Conservation (phyloP, 2,113 vertebrate genomes). For the Platysteira castanea region DNA sequence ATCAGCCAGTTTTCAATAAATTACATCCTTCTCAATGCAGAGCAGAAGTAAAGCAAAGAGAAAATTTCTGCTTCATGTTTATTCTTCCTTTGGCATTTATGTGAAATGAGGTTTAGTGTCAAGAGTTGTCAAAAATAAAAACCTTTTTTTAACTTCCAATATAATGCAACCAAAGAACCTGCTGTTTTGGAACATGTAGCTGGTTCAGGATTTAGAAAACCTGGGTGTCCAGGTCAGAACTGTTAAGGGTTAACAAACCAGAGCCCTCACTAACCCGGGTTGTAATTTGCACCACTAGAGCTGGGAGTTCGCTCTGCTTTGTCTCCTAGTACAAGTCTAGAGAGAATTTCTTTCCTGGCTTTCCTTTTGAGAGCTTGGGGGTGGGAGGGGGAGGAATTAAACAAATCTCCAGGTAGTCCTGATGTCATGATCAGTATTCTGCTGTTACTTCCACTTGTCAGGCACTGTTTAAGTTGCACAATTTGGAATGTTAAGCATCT, state of each 20-base stretch:
- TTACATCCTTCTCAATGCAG: constrained; percentile 42
- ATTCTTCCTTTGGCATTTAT: constrained; percentile 64
- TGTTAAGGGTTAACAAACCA: neutral
- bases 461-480: neutral
- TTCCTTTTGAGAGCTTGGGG: neutral
- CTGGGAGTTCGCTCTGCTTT: neutral
- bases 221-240: neutral
- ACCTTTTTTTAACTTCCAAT: constrained; percentile 17
- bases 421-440: neutral
- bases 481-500: neutral
- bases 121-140: constrained; percentile 66
- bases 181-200: neutral
- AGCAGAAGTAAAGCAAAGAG: constrained; percentile 41
- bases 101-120: constrained; percentile 70
- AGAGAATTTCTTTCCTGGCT: neutral
- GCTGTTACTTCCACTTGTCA: neutral
- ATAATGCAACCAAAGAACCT: constrained; percentile 24
- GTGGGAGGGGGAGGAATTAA: neutral
- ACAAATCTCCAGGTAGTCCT: neutral
- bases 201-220: constrained; percentile 19
- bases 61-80: constrained; percentile 58
- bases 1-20: constrained; percentile 67
- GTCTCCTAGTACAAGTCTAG: neutral
- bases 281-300: neutral
- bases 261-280: neutral